Conservation (phyloP, 2,888 invertebrate genomes). For the Nipponacmea schrenckii region DNA sequence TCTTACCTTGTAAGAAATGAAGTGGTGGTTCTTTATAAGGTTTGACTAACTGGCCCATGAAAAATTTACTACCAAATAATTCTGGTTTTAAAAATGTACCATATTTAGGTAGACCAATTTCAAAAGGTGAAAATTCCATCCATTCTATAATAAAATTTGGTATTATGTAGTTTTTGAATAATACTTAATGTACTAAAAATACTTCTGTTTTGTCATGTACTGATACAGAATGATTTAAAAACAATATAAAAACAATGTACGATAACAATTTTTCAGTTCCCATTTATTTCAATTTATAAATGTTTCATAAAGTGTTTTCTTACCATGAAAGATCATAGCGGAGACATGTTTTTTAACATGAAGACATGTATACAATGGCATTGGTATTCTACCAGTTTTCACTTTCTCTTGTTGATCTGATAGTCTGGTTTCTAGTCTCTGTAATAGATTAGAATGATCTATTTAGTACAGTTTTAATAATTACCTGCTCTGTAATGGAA, state of each 20-base stretch:
- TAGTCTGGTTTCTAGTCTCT: constrained; percentile 63
- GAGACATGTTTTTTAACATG: constrained; percentile 69
- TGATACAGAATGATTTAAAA: no score
- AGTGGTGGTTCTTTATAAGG: constrained; percentile 67
- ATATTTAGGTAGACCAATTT: constrained; percentile 70
- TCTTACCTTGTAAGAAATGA: constrained; percentile 67
- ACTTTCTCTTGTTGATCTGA: constrained; percentile 65
- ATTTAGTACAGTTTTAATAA: neutral
- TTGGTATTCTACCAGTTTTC: constrained; percentile 63
- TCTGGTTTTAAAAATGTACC: constrained; percentile 68
- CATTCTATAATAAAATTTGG: constrained; percentile 64
- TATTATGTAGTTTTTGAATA: no score
- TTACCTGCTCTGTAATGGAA: no score
- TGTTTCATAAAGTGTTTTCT: constrained; percentile 1
- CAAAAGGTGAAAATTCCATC: constrained; percentile 70
- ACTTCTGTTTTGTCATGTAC: no score
- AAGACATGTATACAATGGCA: constrained; percentile 69
- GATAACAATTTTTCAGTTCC: no score
- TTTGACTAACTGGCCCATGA: constrained; percentile 63
- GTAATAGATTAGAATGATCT: constrained; percentile 21
- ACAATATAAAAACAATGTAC: no score
- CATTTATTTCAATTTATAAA: no score
- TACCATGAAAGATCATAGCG: constrained; percentile 69
- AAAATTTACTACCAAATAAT: constrained; percentile 68
- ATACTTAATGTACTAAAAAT: no score